Base-by-base conservation (phyloP, 1,140 invertebrate species). In the Drosophila dunni region DNA sequence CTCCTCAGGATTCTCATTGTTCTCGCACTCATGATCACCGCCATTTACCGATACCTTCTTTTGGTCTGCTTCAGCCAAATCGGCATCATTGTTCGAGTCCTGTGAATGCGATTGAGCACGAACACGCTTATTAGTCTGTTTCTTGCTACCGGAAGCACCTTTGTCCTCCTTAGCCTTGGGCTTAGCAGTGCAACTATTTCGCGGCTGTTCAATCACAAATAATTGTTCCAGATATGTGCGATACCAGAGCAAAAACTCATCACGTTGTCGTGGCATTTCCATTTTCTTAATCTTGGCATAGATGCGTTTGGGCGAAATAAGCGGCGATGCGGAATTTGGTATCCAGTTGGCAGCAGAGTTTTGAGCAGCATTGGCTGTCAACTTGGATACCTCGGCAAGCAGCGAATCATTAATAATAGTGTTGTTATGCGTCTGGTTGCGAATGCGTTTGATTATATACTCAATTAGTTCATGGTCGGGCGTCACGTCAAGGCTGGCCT, bases 1-100 rank as follows among this genome's bases (percentile, higher is more conserved):
- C 50, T 86, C 86, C 0, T 70, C 86, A 0, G 90, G 90, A 61
- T 91, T 91, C 53, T 91, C 90, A 56, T 91, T 90, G 40, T 91
- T 91, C 45, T 91, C 90, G 54, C 81, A 85, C 36, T 91, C 80
- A 7, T 60, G 66, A 7, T 65, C 71, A 5, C 76, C 68, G 6
- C 79, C 80, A 36, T 67, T 80, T 61, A 56, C 45, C 9, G 68
- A 66, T 3, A 80, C 84, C 42, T 89, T 92, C 71, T 94, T 92
- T 70, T 94, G 93, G 88, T 94, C 93, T 36, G 93, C 93, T 76
- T 94, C 93, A 3, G 93, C 93, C 10, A 94, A 77, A 58, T 94
- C 93, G 62, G 92, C 93, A 66, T 94, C 91, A 51, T 91, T 91
- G 20, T 83, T 84, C 0, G 84, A 88, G 48, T 88, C 85, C 60